phyloP scores from a whole-genome alignment of 2,888 invertebrate species.

The Rotaria sp. region DNA sequence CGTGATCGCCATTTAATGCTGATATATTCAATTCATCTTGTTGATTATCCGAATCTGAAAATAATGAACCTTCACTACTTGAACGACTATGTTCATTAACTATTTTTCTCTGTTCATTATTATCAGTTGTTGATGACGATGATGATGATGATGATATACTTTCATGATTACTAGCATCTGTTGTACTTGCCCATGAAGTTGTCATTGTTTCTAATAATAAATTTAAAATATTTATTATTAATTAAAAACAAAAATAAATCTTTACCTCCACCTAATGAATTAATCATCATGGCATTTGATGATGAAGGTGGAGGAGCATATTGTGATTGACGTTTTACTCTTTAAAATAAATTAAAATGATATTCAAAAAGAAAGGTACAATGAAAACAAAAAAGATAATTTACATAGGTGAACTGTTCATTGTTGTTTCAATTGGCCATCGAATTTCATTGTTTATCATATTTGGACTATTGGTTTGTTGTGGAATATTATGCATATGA shows the following conservation, averaged over 20 bases:
- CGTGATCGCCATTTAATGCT: background rate
- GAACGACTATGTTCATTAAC: background rate
- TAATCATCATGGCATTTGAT: background rate
- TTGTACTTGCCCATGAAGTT: conserved; percentile 26
- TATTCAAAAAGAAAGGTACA: background rate
- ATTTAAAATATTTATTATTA: background rate
- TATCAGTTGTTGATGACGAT: background rate
- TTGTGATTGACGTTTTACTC: background rate
- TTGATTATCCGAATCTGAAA: background rate
- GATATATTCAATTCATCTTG: background rate
- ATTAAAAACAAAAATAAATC: background rate
- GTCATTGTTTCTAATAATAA: conserved; percentile 1
- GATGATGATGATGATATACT: background rate
- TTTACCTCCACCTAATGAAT: conserved; percentile 12
- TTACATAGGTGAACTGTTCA: conserved; percentile 21
- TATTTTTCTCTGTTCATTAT: background rate
- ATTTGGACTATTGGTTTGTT: background rate
- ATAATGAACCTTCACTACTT: conserved; percentile 25
- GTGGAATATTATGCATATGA: background rate
- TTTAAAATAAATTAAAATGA: background rate
- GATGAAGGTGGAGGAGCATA: background rate
- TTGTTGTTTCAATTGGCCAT: background rate
- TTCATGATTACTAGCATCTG: conserved; percentile 20
- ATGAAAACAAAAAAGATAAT: background rate
- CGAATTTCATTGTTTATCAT: background rate